These are phyloP conservation scores for Oxyteleia sp. DNA, from an alignment of 2,888 invertebrate species.

Conservation along the genomic window DNA sequence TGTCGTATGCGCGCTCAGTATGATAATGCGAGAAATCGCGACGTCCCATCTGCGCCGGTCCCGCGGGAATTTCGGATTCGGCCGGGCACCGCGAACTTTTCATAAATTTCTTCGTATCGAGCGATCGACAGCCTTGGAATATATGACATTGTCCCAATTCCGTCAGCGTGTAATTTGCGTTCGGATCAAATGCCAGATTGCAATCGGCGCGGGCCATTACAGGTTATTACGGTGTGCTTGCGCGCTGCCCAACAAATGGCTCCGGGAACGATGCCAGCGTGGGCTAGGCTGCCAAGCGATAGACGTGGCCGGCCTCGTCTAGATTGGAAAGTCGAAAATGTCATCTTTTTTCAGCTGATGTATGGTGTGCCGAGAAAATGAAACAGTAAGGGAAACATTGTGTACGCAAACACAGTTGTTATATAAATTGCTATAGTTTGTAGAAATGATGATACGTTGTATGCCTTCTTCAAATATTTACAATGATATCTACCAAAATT, in stretches of 20 bases:
- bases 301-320: not conserved
- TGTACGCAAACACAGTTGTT: no score
- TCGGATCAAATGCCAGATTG: constrained; percentile 55
- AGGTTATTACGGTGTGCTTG: constrained; percentile 11
- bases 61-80: not conserved
- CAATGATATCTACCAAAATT: no score
- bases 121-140: constrained; percentile 21
- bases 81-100: not conserved
- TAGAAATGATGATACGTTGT: no score
- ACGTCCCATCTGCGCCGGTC: not conserved
- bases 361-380: no score
- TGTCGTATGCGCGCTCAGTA: no score
- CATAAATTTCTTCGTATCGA: not conserved
- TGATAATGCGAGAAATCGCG: constrained; percentile 31
- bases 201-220: constrained; percentile 32
- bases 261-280: not conserved
- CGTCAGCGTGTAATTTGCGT: constrained; percentile 31
- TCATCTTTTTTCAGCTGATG: no score
- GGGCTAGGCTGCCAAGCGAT: no score
- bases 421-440: no score
- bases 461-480: no score
- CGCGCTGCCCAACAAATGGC: not conserved
- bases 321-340: constrained; percentile 29
- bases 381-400: no score
- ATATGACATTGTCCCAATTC: constrained; percentile 43